phyloP scores from a whole-genome alignment of 2,888 invertebrate genomes.

The Trissolcus brochymenae region DNA sequence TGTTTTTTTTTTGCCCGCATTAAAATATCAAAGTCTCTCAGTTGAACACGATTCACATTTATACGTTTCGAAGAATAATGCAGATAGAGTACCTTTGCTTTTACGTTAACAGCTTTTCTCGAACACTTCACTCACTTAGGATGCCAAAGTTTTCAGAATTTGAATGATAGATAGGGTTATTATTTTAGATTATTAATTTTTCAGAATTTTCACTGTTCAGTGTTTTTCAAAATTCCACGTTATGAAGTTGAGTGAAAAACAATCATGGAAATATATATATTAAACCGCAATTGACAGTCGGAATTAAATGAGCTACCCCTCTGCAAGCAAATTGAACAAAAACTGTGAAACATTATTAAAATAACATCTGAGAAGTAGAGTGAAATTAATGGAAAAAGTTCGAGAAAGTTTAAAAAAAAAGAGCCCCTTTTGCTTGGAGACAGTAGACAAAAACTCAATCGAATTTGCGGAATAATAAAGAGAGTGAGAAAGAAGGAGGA shows the following conservation, averaged over 20 bases:
- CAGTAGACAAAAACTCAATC: constrained; percentile 21
- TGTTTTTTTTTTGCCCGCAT: constrained; percentile 61
- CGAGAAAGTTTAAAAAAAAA: constrained; percentile 16
- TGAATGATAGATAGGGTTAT: constrained; percentile 15
- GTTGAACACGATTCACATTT: constrained; percentile 70
- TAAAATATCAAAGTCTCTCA: constrained; percentile 66
- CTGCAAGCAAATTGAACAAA: constrained; percentile 25
- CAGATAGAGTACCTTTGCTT: constrained; percentile 42
- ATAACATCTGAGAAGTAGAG: constrained; percentile 40
- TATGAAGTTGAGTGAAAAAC: not conserved
- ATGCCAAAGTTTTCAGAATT: constrained; percentile 16
- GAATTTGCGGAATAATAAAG: constrained; percentile 33
- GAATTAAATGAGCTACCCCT: too few species aligned
- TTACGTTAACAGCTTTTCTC: constrained; percentile 39
- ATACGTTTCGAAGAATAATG: constrained; percentile 43
- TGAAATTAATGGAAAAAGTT: constrained; percentile 54
- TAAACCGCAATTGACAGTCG: too few species aligned
- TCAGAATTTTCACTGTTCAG: not conserved
- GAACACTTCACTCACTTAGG: constrained; percentile 25
- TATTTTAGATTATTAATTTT: constrained; percentile 15
- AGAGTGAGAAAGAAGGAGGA: constrained; percentile 1
- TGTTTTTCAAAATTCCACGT: too few species aligned
- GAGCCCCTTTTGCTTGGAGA: constrained; percentile 9
- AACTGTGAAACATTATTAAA: constrained; percentile 46
- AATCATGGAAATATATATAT: not conserved